Percentiles rank a stretch among this genome's conserved stretches.
phyloP scores from a whole-genome alignment of 2,888 invertebrate genomes.

The Tricholauxania praeusta region DNA sequence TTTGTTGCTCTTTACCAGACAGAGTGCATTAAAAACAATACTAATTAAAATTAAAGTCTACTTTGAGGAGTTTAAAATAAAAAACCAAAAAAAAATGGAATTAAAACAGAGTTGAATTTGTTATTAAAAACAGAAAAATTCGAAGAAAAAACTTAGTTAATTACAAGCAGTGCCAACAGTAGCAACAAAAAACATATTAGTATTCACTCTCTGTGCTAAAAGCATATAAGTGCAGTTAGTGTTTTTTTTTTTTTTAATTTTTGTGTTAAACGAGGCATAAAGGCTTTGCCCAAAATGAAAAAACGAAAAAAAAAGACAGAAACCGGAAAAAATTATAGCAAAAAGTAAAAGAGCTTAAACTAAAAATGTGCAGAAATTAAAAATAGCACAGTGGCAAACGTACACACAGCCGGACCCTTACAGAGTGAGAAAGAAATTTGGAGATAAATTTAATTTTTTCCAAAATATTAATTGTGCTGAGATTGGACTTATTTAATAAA shows the following conservation, averaged over 20 bases:
- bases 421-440: too few species aligned
- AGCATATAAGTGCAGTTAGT: too few species aligned
- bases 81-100: too few species aligned
- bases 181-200: not conserved
- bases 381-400: not conserved
- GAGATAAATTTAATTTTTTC: too few species aligned
- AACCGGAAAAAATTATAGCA: not conserved
- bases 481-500: too few species aligned
- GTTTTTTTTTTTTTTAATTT: not conserved
- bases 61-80: not conserved
- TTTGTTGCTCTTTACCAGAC: too few species aligned
- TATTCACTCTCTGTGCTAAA: too few species aligned
- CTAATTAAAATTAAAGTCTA: constrained; percentile 1
- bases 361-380: constrained; percentile 9
- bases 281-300: not conserved
- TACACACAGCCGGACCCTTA: not conserved
- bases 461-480: too few species aligned
- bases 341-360: not conserved
- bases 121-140: not conserved
- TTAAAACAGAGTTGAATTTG: too few species aligned
- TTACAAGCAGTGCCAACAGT: constrained; percentile 14
- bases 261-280: constrained; percentile 14
- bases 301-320: not conserved
- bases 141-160: constrained; percentile 14
- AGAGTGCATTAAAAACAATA: not conserved